A percentile compares a stretch with the other conserved stretches of the same genome.
Evolutionary conservation across 2,888 invertebrate species (phyloP).

Genomic region (Heliconius erato): DNA sequence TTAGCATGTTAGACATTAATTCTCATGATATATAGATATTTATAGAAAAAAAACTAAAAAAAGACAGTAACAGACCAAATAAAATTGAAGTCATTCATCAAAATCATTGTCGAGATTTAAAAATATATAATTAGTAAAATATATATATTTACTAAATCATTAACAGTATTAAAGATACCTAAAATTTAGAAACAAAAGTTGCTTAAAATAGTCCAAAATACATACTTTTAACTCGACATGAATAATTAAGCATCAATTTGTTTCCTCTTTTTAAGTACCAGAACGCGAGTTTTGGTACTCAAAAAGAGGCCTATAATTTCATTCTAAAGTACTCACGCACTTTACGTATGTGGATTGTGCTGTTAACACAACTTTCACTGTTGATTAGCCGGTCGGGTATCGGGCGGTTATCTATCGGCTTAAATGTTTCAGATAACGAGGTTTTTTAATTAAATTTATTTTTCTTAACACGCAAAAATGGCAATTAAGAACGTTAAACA

Average conservation of each 20-base stretch:
- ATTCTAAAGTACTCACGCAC: background rate
- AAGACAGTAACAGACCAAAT: no score
- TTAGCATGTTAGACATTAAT: no score
- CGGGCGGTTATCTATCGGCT: slow-evolving; percentile 39
- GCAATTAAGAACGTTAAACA: background rate
- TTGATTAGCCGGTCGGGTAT: slow-evolving; percentile 38
- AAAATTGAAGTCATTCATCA: no score
- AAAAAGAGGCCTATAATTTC: background rate
- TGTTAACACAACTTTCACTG: slow-evolving; percentile 40
- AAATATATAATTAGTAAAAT: no score
- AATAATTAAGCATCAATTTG: background rate
- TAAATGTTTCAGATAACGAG: slow-evolving; percentile 50
- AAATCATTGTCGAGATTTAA: no score
- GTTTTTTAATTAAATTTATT: slow-evolving; percentile 56
- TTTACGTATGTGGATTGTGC: background rate
- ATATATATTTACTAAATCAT: no score
- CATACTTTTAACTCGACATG: background rate
- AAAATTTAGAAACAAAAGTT: background rate
- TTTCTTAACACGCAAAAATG: slow-evolving; percentile 22
- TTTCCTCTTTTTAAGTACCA: background rate
- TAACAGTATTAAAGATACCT: no score
- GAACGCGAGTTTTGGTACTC: background rate
- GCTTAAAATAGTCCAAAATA: slow-evolving; percentile 7
- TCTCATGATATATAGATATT: no score
- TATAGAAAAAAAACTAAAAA: no score